phyloP scores from a whole-genome alignment of 2,113 vertebrate genomes.

The Uropsilus gracilis region DNA sequence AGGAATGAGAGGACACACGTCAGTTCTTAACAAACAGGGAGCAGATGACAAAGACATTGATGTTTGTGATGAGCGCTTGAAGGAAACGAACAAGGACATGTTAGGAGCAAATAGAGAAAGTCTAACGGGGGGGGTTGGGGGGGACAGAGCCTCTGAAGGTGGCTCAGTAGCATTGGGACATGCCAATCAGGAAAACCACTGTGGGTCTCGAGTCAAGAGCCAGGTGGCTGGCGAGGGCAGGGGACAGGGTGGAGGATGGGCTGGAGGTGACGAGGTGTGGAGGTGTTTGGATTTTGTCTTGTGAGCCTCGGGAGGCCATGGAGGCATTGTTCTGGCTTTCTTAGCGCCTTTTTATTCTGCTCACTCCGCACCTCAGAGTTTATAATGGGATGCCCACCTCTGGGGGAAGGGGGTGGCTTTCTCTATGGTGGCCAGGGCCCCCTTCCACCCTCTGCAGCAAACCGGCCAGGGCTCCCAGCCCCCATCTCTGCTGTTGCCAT shows the following conservation, averaged over 20 bases:
- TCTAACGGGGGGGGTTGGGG: neutral
- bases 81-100: neutral
- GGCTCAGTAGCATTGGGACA: neutral
- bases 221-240: no score
- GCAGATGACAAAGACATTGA: neutral
- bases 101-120: neutral
- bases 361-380: no score
- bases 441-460: neutral
- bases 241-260: no score
- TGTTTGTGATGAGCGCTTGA: neutral
- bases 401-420: neutral
- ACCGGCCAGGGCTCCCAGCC: neutral
- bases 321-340: no score
- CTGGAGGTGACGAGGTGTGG: fast-evolving
- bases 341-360: no score
- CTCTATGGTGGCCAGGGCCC: neutral
- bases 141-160: neutral
- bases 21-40: neutral
- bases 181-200: neutral
- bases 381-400: neutral
- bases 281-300: neutral
- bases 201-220: neutral
- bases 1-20: no score
- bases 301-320: neutral
- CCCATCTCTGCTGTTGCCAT: neutral